Percentiles rank a stretch among this genome's conserved stretches.
phyloP scores from a whole-genome alignment of 1,140 invertebrate species.

The Drosophila orosa region DNA sequence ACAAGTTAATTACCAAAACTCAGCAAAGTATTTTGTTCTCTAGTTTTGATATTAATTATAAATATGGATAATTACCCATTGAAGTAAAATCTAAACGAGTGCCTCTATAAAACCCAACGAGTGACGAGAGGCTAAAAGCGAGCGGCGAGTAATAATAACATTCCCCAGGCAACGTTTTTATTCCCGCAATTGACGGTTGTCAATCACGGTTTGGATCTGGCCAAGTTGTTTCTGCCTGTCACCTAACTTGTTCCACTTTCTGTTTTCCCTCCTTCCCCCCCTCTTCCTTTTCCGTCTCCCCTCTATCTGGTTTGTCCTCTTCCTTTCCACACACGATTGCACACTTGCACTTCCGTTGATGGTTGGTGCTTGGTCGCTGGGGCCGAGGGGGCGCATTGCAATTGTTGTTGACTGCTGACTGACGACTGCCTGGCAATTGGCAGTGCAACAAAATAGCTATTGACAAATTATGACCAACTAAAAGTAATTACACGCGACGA shows the following conservation, averaged over 20 bases:
- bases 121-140: neutral
- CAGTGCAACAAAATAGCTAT: constrained; percentile 81
- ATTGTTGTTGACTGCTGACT: constrained; percentile 43
- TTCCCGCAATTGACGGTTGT: constrained; percentile 42
- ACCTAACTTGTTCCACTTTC: constrained; percentile 35
- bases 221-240: constrained; percentile 37
- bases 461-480: constrained; percentile 82
- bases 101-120: neutral
- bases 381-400: constrained; percentile 13
- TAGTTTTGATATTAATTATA: neutral
- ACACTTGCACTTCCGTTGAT: constrained; percentile 72
- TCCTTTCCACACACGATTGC: constrained; percentile 55
- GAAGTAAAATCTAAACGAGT: neutral
- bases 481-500: constrained; percentile 78
- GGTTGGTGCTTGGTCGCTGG: constrained; percentile 18
- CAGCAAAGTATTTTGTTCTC: neutral
- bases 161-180: constrained; percentile 22
- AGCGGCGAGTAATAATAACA: constrained; percentile 21
- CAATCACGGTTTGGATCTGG: constrained; percentile 36
- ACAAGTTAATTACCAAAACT: neutral
- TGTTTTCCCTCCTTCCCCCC: neutral
- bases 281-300: neutral
- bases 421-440: constrained; percentile 52
- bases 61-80: neutral
- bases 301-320: neutral